Conservation (phyloP, 2,113 vertebrate genomes). For the Nannobrachium achirus region DNA sequence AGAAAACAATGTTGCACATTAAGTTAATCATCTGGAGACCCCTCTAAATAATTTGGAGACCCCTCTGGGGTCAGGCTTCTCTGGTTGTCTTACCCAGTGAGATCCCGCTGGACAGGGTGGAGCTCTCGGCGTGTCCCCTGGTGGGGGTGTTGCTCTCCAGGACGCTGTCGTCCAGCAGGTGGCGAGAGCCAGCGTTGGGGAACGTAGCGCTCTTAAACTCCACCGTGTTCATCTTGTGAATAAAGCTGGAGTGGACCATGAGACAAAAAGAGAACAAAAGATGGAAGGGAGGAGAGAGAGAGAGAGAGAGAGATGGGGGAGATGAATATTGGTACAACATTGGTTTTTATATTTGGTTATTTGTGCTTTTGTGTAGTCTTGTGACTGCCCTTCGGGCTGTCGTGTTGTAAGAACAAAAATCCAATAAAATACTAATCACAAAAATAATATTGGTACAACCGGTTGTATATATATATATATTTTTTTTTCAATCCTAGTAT, state of each 20-base stretch:
- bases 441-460: too few relatives aligned
- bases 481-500: too few relatives aligned
- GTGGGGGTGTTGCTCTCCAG: constrained; percentile 93
- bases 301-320: background rate
- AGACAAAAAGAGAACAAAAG: background rate
- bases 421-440: too few relatives aligned
- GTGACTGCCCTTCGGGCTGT: background rate
- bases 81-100: constrained; percentile 85
- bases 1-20: too few relatives aligned
- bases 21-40: too few relatives aligned
- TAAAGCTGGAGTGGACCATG: constrained; percentile 85
- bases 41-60: too few relatives aligned
- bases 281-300: background rate
- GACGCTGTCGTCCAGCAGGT: constrained; percentile 95
- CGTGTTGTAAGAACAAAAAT: too few relatives aligned
- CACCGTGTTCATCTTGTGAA: constrained; percentile 96
- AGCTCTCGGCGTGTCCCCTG: constrained; percentile 92
- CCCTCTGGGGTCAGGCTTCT: too few relatives aligned
- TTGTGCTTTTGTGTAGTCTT: background rate
- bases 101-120: constrained; percentile 96
- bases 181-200: constrained; percentile 94
- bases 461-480: too few relatives aligned
- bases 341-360: background rate
- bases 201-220: constrained; percentile 98
- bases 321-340: background rate